Percentiles rank a stretch among this genome's conserved stretches.
Evolutionary conservation across 1,140 invertebrate species (phyloP).

Genomic region (Mizuhopecten yessoensis): DNA sequence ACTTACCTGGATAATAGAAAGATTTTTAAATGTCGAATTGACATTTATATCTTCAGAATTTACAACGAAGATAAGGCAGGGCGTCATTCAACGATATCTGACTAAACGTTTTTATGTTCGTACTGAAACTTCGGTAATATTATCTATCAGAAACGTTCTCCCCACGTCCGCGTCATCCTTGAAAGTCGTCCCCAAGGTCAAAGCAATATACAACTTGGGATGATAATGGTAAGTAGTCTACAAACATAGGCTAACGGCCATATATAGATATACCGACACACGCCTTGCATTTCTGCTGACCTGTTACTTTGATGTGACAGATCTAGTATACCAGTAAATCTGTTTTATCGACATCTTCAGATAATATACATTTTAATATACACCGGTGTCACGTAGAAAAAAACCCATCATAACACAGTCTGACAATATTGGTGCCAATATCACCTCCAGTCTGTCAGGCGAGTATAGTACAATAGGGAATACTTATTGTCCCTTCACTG

Average conservation of each 20-base stretch:
- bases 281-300: constrained; percentile 12
- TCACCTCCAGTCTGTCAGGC: neutral
- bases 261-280: neutral
- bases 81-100: neutral
- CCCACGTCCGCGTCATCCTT: neutral
- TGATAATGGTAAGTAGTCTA: constrained; percentile 10
- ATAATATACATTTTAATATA: constrained; percentile 36
- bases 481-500: no score
- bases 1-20: neutral
- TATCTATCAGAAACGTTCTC: neutral
- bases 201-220: neutral
- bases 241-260: neutral
- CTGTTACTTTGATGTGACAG: constrained; percentile 18
- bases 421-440: neutral
- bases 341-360: neutral
- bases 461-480: neutral
- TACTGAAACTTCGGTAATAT: neutral
- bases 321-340: constrained; percentile 17
- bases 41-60: neutral
- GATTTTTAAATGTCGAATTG: neutral
- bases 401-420: neutral
- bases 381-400: neutral
- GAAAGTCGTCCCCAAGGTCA: constrained; percentile 17
- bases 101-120: neutral
- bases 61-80: neutral